Conservation (phyloP, 2,888 invertebrate species). For the Idaea aversata region DNA sequence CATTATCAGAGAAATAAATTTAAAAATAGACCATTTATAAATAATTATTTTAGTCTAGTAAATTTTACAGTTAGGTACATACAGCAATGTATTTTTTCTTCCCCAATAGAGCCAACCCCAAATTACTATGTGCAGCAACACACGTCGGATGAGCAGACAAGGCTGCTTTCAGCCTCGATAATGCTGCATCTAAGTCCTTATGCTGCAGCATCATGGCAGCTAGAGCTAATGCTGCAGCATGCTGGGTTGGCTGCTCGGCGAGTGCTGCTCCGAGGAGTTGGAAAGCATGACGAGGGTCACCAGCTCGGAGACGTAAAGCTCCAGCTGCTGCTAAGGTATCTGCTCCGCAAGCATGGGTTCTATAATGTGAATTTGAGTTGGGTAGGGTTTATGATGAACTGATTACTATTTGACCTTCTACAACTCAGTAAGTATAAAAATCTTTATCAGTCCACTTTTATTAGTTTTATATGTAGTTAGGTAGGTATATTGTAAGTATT, state of each 20-base stretch:
- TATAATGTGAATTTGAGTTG: slow-evolving; percentile 15
- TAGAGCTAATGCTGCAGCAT: slow-evolving; percentile 72
- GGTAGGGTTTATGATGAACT: neutral
- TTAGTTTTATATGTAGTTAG: too few relatives aligned
- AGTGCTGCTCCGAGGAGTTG: slow-evolving; percentile 78
- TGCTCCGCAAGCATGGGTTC: slow-evolving; percentile 66
- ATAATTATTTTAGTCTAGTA: neutral
- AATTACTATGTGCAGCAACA: slow-evolving; percentile 67
- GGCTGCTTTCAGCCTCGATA: slow-evolving; percentile 72
- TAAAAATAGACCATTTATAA: slow-evolving; percentile 1
- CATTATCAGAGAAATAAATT: neutral
- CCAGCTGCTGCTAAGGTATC: slow-evolving; percentile 77
- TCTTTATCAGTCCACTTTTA: neutral
- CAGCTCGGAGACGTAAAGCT: slow-evolving; percentile 70
- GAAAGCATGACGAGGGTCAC: slow-evolving; percentile 73
- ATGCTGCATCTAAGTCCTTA: slow-evolving; percentile 68
- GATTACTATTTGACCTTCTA: too few relatives aligned
- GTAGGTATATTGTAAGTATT: neutral
- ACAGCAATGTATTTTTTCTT: slow-evolving; percentile 73
- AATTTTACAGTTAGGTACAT: slow-evolving; percentile 23
- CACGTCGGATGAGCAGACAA: slow-evolving; percentile 65
- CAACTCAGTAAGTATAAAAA: neutral
- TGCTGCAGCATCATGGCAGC: slow-evolving; percentile 79
- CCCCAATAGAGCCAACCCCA: slow-evolving; percentile 64
- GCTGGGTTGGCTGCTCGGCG: slow-evolving; percentile 68